phyloP scores from a whole-genome alignment of 2,888 invertebrate species.

The Drosophila histrio region DNA sequence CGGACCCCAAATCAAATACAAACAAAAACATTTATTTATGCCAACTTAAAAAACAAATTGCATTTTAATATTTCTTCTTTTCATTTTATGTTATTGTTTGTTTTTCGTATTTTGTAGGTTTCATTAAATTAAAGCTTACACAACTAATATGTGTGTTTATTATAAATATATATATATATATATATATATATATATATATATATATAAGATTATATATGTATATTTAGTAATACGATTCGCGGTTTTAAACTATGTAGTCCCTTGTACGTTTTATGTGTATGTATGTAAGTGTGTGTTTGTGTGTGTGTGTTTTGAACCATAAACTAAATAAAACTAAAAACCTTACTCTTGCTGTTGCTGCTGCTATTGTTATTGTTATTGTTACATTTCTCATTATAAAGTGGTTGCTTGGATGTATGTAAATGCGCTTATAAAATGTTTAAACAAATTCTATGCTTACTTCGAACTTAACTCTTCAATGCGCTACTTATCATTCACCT shows the following conservation, averaged over 20 bases:
- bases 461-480: constrained; percentile 33
- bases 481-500: constrained; percentile 21
- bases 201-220: constrained; percentile 56
- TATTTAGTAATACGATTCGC: constrained; percentile 82
- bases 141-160: constrained; percentile 38
- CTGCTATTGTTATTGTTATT: constrained; percentile 24
- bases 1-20: constrained; percentile 28
- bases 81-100: constrained; percentile 2
- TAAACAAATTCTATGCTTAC: constrained; percentile 48
- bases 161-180: constrained; percentile 33
- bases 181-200: constrained; percentile 40
- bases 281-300: constrained; percentile 19
- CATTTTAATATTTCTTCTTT: constrained; percentile 21
- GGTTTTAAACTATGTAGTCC: constrained; percentile 81
- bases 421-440: constrained; percentile 66
- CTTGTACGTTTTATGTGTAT: constrained; percentile 76
- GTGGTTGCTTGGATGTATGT: constrained; percentile 40
- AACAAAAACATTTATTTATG: constrained; percentile 27
- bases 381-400: constrained; percentile 34
- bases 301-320: constrained; percentile 31
- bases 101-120: constrained; percentile 31
- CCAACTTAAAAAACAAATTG: constrained; percentile 41
- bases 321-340: constrained; percentile 52
- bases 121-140: constrained; percentile 58
- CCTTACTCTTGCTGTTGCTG: constrained; percentile 17